Conservation (phyloP, 2,888 invertebrate species). For the Melanostoma mellinum region DNA sequence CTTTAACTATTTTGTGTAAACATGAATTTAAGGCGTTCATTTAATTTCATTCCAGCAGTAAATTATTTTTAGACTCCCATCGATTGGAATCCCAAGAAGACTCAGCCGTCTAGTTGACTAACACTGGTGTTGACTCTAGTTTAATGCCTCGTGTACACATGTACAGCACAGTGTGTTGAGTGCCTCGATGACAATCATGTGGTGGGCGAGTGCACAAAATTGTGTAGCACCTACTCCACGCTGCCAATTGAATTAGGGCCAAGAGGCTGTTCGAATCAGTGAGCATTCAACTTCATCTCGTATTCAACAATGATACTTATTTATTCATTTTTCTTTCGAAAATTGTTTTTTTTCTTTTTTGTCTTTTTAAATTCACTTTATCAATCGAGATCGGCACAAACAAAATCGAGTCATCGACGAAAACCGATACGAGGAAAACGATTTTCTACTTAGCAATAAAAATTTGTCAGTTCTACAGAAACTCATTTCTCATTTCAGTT, state of each 20-base stretch:
- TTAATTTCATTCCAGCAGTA: conserved; percentile 66
- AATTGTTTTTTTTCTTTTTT: conserved; percentile 6
- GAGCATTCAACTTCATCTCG: conserved; percentile 8
- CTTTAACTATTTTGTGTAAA: conserved; percentile 75
- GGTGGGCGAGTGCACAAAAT: conserved; percentile 41
- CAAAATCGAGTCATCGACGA: conserved; percentile 57
- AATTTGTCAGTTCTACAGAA: conserved; percentile 68
- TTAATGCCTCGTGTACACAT: background rate
- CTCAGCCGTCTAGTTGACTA: conserved; percentile 8
- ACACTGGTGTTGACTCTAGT: conserved; percentile 18
- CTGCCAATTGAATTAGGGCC: conserved; percentile 39
- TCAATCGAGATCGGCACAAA: conserved; percentile 38
- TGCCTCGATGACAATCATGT: conserved; percentile 51
- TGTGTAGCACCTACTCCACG: conserved; percentile 13
- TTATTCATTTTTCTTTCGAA: conserved; percentile 19
- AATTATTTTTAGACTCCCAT: conserved; percentile 65
- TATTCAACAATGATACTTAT: conserved; percentile 11
- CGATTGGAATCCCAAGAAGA: conserved; percentile 43
- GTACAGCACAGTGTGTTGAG: conserved; percentile 23
- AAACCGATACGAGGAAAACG: conserved; percentile 48
- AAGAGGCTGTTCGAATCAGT: conserved; percentile 32
- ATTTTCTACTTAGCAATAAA: conserved; percentile 58
- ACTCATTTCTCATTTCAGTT: conserved; percentile 68
- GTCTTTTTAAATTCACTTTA: conserved; percentile 66
- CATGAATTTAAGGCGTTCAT: conserved; percentile 74